Base-by-base conservation (phyloP, 1,140 invertebrate species). In the Littorina saxatilis region DNA sequence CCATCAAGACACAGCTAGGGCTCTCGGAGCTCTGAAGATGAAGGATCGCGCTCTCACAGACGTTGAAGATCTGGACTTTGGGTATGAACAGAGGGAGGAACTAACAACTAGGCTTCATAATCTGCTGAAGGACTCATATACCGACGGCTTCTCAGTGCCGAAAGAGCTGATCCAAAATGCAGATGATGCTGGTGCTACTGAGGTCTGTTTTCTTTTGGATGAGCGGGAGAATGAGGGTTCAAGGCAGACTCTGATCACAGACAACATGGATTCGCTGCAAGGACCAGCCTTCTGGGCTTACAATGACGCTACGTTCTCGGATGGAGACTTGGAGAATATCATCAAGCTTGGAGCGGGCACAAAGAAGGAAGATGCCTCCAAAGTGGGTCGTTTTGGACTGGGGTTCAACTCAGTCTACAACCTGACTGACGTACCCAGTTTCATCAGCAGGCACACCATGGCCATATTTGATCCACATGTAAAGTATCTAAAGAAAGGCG, bases 131-230 rank as follows among this genome's bases (percentile, higher is more conserved):
- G 83, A 84, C 20, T 78, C 76, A 0, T 91, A 91, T 75, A 88
- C 85, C 20, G 88, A 85, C 82, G 90, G 88, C 15, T 83, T 88
- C 27, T 85, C 87, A 66, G 86, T 91, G 29, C 84, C 89, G 15
- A 91, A 90, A 79, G 90, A 90, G 83, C 75, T 90, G 20, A 80
- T 90, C 35, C 90, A 90, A 75, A 90, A 97, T 82, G 90, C 91
- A 55, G 91, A 92, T 81, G 91, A 92, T 87, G 90, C 90, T 43
- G 86, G 85, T 35, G 90, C 91, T 1, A 89, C 87, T 23, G 83
- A 87, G 82, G 86, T 92, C 1, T 79, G 83, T 37, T 92, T 92
- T 76, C 84, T 91, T 35, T 82, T 87, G 58, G 91, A 90, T 70
- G 89, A 91, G 79, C 72, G 90, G 68, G 81, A 86, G 39, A 87